Conservation (phyloP, 2,113 vertebrate genomes). For the Limanda limanda region DNA sequence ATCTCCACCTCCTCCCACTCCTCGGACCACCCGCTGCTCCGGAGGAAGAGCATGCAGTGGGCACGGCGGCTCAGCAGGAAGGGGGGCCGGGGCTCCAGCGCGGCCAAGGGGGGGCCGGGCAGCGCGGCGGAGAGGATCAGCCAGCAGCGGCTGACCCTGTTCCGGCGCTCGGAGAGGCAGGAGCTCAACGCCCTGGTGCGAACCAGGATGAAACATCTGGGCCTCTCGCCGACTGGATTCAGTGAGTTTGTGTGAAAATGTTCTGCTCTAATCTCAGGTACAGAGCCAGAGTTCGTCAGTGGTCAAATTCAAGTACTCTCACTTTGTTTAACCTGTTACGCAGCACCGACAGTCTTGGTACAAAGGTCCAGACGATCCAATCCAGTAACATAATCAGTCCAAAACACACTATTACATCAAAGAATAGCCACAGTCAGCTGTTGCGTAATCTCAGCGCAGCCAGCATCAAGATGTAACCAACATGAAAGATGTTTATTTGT, state of each 20-base stretch:
- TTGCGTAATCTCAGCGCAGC: no score
- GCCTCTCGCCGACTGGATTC: constrained; percentile 84
- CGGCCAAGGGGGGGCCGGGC: constrained; percentile 78
- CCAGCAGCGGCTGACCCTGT: constrained; percentile 85
- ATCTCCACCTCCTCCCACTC: constrained; percentile 80
- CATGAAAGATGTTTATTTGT: no score
- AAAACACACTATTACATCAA: no score
- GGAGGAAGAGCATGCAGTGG: constrained; percentile 89
- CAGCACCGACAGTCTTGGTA: no score
- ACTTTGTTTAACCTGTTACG: no score
- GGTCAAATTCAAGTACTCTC: background rate
- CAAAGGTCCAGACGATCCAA: no score
- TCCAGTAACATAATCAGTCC: no score
- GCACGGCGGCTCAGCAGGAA: constrained; percentile 85
- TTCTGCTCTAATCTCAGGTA: background rate
- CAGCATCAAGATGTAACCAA: no score
- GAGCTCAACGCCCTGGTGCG: constrained; percentile 85
- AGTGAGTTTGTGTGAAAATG: constrained; percentile 71
- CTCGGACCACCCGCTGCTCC: constrained; percentile 85
- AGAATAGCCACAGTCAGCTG: no score
- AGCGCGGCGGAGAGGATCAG: constrained; percentile 84
- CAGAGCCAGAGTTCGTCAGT: background rate
- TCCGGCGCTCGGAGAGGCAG: constrained; percentile 85
- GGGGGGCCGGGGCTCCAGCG: constrained; percentile 77
- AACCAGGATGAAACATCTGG: constrained; percentile 86